These are phyloP conservation scores for Bombylius major DNA, from an alignment of 2,888 invertebrate species.

Conservation along the genomic window DNA sequence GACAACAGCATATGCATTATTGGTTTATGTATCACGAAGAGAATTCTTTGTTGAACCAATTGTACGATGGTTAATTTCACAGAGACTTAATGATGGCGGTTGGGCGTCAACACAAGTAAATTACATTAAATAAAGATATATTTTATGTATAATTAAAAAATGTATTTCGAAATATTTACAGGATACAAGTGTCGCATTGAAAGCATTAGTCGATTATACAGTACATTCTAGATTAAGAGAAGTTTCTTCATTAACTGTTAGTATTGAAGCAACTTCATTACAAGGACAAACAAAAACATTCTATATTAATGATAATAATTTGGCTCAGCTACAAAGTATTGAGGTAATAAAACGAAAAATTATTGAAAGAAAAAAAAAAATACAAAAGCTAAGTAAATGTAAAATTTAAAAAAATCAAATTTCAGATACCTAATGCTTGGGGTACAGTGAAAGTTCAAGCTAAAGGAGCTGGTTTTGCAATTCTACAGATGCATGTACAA, in stretches of 20 bases:
- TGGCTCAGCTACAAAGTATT: slow-evolving; percentile 64
- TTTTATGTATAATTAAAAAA: neutral
- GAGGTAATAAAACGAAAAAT: slow-evolving; percentile 40
- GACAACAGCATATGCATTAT: slow-evolving; percentile 80
- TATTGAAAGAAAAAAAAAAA: neutral
- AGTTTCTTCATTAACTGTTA: slow-evolving; percentile 63
- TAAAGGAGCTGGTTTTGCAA: slow-evolving; percentile 86
- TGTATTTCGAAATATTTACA: slow-evolving; percentile 31
- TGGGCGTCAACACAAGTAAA: slow-evolving; percentile 70
- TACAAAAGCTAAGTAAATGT: too few relatives aligned
- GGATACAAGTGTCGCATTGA: slow-evolving; percentile 78
- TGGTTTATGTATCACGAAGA: slow-evolving; percentile 77
- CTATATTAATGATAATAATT: slow-evolving; percentile 59
- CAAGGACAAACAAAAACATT: slow-evolving; percentile 52
- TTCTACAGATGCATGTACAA: slow-evolving; percentile 84
- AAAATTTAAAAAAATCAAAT: neutral
- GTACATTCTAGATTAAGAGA: slow-evolving; percentile 73
- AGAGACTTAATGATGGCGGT: slow-evolving; percentile 73
- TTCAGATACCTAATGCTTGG: slow-evolving; percentile 80
- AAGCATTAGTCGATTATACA: slow-evolving; percentile 81
- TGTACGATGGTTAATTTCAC: slow-evolving; percentile 82
- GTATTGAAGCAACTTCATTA: slow-evolving; percentile 75
- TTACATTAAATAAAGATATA: neutral
- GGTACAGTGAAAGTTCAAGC: slow-evolving; percentile 88
- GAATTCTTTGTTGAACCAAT: slow-evolving; percentile 72